phyloP scores from a whole-genome alignment of 2,797 vertebrate genomes.

The Helicolenus hilgendorfi region DNA sequence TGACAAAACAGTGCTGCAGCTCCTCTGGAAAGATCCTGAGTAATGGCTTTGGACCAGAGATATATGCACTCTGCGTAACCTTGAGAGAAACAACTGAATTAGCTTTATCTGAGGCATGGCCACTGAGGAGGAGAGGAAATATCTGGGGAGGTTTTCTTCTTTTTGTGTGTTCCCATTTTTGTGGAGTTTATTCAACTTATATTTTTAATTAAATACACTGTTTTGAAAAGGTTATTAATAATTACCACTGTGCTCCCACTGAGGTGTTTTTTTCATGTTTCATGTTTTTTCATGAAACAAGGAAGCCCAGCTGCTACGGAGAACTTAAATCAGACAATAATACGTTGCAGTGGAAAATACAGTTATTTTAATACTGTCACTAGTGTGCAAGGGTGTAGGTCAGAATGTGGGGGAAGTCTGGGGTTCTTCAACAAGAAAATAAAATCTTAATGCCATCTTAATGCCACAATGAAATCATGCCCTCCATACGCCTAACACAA shows the following conservation, averaged over 20 bases:
- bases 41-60: conserved; percentile 42
- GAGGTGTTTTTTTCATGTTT: conserved; percentile 7
- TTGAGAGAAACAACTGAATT: conserved; percentile 43
- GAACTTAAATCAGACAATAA: background rate
- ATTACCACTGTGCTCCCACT: background rate
- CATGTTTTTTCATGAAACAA: background rate
- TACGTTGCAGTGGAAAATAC: background rate
- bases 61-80: conserved; percentile 37
- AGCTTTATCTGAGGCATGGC: conserved; percentile 1
- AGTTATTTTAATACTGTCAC: background rate
- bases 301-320: background rate
- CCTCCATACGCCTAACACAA: fast-evolving
- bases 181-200: background rate
- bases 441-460: too few relatives aligned
- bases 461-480: background rate
- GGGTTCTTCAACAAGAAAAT: too few relatives aligned
- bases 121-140: background rate
- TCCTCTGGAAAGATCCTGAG: conserved; percentile 28
- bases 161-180: background rate
- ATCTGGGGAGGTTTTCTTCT: background rate
- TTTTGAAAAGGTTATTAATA: conserved; percentile 23
- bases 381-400: too few relatives aligned
- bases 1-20: conserved; percentile 25
- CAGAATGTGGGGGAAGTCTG: background rate
- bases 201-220: background rate